Percentiles rank a stretch among this genome's conserved stretches.
Conservation (phyloP, 2,797 vertebrate genomes). For the Phataginus tricuspis region DNA sequence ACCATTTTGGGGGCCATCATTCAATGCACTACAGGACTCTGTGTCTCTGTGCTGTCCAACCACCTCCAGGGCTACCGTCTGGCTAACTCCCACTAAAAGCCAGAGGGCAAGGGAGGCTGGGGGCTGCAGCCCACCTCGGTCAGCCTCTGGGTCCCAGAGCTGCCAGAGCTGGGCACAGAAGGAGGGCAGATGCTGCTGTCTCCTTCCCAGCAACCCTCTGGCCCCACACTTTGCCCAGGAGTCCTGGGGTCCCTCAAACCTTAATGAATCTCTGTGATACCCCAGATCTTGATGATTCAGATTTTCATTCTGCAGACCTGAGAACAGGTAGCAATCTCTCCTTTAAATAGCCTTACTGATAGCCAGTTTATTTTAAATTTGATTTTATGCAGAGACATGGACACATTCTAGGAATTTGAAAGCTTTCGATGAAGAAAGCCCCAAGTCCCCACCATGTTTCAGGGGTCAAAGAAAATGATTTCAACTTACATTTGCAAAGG, state of each 20-base stretch:
- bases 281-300: not conserved
- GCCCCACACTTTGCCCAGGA: not conserved
- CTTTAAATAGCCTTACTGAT: not conserved
- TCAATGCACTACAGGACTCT: not conserved
- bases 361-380: not conserved
- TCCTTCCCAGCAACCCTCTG: fast-evolving
- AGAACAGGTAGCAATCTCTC: not conserved
- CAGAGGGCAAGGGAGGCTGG: not conserved
- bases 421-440: not conserved
- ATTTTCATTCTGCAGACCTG: not conserved
- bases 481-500: not conserved
- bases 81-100: not conserved
- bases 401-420: not conserved
- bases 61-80: too few species aligned
- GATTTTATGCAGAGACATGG: not conserved
- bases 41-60: not conserved
- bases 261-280: not conserved
- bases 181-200: not conserved
- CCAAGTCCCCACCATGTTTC: not conserved
- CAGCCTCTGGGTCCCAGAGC: not conserved
- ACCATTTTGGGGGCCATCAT: not conserved
- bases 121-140: not conserved
- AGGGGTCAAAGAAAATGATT: not conserved
- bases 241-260: not conserved
- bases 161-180: too few species aligned